Conservation (phyloP, 2,113 vertebrate genomes). For the Lonchura striata region DNA sequence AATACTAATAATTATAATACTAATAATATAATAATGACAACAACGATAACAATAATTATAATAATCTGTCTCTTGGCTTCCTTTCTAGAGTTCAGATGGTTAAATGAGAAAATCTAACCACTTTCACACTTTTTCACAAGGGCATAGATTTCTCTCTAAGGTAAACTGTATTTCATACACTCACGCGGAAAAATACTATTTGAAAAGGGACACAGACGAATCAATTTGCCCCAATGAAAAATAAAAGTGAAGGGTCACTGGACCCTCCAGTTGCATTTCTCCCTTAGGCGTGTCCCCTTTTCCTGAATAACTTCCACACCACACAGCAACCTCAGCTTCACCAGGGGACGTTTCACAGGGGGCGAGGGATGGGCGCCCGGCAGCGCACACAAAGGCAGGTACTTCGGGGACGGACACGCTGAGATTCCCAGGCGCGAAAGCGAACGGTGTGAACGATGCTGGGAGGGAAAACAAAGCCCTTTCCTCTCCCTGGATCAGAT, state of each 20-base stretch:
- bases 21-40: neutral
- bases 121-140: slow-evolving; percentile 5
- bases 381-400: slow-evolving; percentile 35
- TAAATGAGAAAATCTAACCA: neutral
- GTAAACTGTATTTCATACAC: neutral
- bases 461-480: neutral
- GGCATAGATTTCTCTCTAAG: neutral
- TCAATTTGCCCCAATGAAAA: neutral
- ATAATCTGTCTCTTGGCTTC: neutral
- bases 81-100: neutral
- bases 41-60: neutral
- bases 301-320: neutral
- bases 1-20: neutral
- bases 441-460: neutral
- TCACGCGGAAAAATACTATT: neutral
- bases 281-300: neutral
- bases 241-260: neutral
- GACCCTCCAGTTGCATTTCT: neutral
- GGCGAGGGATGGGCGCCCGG: neutral
- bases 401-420: neutral
- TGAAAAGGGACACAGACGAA: neutral
- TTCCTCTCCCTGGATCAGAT: neutral
- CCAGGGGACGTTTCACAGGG: neutral
- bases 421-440: neutral
- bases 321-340: neutral